Base-by-base conservation (phyloP, 2,888 invertebrate genomes). In the Ophion obscuratus region DNA sequence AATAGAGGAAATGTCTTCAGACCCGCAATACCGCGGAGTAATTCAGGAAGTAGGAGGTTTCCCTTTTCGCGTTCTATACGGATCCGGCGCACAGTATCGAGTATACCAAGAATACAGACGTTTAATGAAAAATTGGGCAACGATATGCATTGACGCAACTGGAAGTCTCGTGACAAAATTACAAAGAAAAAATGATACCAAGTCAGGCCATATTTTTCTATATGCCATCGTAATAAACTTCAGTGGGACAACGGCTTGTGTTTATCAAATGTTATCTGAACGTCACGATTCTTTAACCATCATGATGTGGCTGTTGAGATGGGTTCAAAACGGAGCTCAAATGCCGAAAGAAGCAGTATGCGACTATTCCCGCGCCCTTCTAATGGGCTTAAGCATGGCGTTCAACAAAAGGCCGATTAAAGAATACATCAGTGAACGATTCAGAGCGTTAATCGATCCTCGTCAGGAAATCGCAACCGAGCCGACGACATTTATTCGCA, bases 331-430 rank as follows among this genome's bases (percentile, higher is more conserved):
- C 0, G 59, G 57, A 5, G 71, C 57, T 24, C 57, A n/a, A 1
- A n/a, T 10, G n/a, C 71, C 71, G 0, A 36, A 71, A 3, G 3
- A n/a, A 6, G 11, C 27, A 2, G n/a, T 59, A 5, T 9, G 2
- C 59, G 85, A 87, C 67, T 83, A 68, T 11, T 88, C 86, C 0
- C 75, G 67, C 73, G 84, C 87, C 11, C 73, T 87, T 7, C 57
- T 88, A 20, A 66, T 53, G 61, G 87, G 84, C 10, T 64, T 85
- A 17, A 83, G 76, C 24, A 27, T 80, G 6, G 83, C 86, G 3
- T 83, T 87, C 20, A 88, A 87, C 77, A 70, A 86, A 2, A 62
- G 71, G 53, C 44, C 77, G 2, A 59, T 87, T 11, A 75, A 77
- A n/a, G 27, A 59, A 17, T 88, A 88, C 20, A 70, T 84, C 3